Evolutionary conservation across 2,888 invertebrate species (phyloP), one percentile per base, ranked within the genome.

Genomic region (Seira ritae): DNA sequence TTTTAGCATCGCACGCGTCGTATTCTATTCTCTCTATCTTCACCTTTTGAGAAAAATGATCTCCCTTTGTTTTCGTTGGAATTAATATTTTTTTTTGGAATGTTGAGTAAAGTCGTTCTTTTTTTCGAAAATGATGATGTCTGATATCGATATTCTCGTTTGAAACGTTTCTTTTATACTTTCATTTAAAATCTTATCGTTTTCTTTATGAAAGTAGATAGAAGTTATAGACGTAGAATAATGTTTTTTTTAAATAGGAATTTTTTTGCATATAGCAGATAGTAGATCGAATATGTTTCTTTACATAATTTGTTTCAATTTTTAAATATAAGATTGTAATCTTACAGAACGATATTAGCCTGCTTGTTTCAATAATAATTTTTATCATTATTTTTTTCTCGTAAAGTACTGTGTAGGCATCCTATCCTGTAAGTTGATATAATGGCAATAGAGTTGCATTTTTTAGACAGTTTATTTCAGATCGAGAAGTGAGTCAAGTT

Each of bases 401-500:
- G 77, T 79, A 79, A 71, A 78, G 84, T 79, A 84, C 72, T 80
- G 84, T 80, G 84, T 84, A 84, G 84, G 84, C 84, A 84, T 84
- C 79, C 83, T 84, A 84, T 84, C 84, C 84, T 84, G 84, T 79
- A 84, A 79, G 84, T 79, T 75, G 84, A 84, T 84, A 84, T 79
- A 84, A 84, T 84, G 84, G 84, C 84, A 84, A 84, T 83, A 83
- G 83, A 62, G 83, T 79, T 83, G 83, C 55, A 55, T 55, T 78
- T 75, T 82, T 78, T 84, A 84, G 84, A 84, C 84, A 84, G 80
- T 84, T 88, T 81, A 88, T 81, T 88, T 88, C 85, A 88, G 85
- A 84, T 88, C 88, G 50, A 88, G 82, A 55, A 88, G 84, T 62
- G 87, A 86, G 84, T 88, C 88, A 84, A 88, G 85, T 80, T 88